Conservation (phyloP, 2,797 vertebrate species). For the Pseudochromis fuscus region DNA sequence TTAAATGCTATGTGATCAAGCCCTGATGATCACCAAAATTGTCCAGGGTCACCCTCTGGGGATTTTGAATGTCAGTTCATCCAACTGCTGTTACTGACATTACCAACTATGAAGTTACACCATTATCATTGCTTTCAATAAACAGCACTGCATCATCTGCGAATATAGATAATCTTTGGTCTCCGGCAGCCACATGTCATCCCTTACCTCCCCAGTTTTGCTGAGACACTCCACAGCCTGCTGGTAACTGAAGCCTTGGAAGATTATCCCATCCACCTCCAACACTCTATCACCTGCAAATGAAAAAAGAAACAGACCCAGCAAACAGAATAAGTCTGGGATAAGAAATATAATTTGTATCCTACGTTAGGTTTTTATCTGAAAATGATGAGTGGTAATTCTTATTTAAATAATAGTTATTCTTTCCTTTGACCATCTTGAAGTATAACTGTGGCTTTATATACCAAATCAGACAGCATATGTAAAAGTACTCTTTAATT, state of each 20-base stretch:
- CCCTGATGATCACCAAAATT: too few relatives aligned
- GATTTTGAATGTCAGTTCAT: too few relatives aligned
- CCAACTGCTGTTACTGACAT: too few relatives aligned
- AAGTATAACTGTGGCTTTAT: too few relatives aligned
- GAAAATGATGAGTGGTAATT: not conserved
- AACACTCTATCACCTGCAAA: constrained; percentile 86
- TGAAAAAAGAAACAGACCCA: constrained; percentile 2
- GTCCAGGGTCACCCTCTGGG: too few relatives aligned
- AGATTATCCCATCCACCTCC: constrained; percentile 86
- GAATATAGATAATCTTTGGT: not conserved
- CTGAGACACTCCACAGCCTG: constrained; percentile 89
- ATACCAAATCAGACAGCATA: not conserved
- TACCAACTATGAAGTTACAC: not conserved
- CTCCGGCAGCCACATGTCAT: not conserved
- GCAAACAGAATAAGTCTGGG: not conserved
- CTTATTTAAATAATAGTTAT: too few relatives aligned
- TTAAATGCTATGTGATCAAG: too few relatives aligned
- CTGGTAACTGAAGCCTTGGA: constrained; percentile 87
- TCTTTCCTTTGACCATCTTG: not conserved
- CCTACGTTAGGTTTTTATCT: not conserved
- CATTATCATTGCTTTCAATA: not conserved
- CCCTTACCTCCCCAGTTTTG: constrained; percentile 87
- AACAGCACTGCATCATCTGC: not conserved
- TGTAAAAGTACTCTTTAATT: too few relatives aligned
- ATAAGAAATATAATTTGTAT: not conserved